These are phyloP conservation scores for Falco punctatus DNA, from an alignment of 2,113 vertebrate species.

Conservation along the genomic window DNA sequence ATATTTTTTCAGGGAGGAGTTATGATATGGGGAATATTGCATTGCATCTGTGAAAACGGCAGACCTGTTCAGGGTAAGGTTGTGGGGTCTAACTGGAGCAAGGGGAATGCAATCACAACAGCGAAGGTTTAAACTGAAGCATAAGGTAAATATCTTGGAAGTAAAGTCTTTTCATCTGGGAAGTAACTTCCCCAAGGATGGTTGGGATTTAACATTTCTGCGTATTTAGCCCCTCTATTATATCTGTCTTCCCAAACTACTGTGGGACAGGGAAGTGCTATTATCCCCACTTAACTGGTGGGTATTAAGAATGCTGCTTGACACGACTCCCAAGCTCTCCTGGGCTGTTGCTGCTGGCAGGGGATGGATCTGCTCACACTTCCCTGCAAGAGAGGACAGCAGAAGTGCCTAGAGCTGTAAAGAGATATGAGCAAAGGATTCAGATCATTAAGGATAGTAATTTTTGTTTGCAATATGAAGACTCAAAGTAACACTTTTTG, in stretches of 20 bases:
- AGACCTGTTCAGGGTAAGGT: background rate
- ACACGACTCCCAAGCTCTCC: rapidly evolving
- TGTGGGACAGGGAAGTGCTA: background rate
- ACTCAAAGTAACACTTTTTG: background rate
- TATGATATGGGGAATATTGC: background rate
- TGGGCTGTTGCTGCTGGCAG: background rate
- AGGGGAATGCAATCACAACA: background rate
- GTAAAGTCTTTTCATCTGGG: background rate
- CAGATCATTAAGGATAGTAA: background rate
- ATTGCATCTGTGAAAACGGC: rapidly evolving
- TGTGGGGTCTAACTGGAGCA: background rate
- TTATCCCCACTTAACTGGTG: background rate
- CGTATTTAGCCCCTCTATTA: background rate
- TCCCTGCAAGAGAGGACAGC: background rate
- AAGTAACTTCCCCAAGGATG: background rate
- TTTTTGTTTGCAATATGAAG: no score
- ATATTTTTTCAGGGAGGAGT: background rate
- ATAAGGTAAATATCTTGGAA: background rate
- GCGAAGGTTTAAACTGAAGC: background rate
- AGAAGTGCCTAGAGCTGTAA: background rate
- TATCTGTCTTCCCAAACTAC: background rate
- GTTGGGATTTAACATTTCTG: background rate
- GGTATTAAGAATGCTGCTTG: background rate
- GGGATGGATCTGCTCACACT: background rate
- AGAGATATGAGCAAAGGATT: background rate